Conservation (phyloP, 2,113 vertebrate genomes). For the Scytalopus superciliaris region DNA sequence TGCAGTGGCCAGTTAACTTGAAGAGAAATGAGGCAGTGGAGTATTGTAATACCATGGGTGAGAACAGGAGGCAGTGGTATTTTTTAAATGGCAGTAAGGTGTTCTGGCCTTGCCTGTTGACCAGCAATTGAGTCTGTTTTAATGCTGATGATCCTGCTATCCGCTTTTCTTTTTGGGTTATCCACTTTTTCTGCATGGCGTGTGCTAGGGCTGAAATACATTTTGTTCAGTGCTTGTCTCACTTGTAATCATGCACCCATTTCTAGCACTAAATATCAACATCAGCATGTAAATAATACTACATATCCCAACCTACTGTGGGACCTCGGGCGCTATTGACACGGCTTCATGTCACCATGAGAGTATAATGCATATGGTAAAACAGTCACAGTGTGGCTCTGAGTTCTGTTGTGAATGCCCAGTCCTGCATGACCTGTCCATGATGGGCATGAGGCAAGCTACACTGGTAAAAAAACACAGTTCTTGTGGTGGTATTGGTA, state of each 20-base stretch:
- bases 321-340: background rate
- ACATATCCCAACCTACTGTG: background rate
- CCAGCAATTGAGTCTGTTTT: background rate
- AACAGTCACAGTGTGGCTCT: accelerated
- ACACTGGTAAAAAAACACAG: accelerated
- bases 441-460: background rate
- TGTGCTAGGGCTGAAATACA: background rate
- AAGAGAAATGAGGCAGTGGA: background rate
- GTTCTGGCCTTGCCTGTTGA: background rate
- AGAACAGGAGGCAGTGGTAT: background rate
- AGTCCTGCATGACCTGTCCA: background rate
- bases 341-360: accelerated
- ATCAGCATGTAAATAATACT: background rate
- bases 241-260: accelerated
- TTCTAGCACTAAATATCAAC: background rate
- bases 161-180: background rate
- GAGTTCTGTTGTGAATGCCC: background rate
- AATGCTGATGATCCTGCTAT: background rate
- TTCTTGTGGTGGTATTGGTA: background rate
- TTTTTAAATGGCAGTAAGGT: background rate
- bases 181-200: background rate
- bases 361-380: background rate
- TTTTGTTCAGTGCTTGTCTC: background rate
- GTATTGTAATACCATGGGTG: accelerated
- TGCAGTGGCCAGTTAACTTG: background rate